phyloP scores from a whole-genome alignment of 1,140 invertebrate species.

The Zaprionus ornatus region DNA sequence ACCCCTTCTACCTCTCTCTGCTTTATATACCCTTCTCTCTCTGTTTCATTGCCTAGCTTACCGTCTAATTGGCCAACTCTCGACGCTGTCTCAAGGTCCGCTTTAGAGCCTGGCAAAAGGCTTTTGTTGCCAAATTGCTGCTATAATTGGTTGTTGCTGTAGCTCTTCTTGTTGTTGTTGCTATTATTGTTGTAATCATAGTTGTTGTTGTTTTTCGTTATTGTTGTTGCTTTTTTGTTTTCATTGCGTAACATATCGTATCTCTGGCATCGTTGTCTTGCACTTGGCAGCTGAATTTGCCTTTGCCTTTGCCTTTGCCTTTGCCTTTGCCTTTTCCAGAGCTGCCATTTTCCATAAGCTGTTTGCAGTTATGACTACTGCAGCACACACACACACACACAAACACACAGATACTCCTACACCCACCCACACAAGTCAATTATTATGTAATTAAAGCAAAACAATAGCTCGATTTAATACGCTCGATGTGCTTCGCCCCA shows the following conservation, averaged over 20 bases:
- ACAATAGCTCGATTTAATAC: conserved; percentile 68
- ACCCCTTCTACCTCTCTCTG: not conserved
- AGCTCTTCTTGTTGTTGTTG: conserved; percentile 2
- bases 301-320: conserved; percentile 6
- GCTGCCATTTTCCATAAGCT: conserved; percentile 56
- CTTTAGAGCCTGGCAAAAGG: conserved; percentile 49
- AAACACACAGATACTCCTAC: conserved; percentile 39
- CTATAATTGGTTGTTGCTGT: conserved; percentile 18
- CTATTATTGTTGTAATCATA: conserved; percentile 8
- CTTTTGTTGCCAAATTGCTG: conserved; percentile 64
- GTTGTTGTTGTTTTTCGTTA: conserved; percentile 8
- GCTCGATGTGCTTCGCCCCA: conserved; percentile 49
- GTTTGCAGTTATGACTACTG: conserved; percentile 64
- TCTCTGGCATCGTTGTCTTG: conserved; percentile 3
- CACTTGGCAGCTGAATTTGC: conserved; percentile 7
- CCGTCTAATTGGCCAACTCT: conserved; percentile 14
- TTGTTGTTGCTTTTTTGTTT: conserved; percentile 25
- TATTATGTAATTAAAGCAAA: conserved; percentile 81
- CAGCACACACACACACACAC: conserved; percentile 25
- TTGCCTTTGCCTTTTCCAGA: conserved; percentile 8
- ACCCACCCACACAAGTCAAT: conserved; percentile 54
- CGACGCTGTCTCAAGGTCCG: not conserved
- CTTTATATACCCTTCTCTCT: not conserved
- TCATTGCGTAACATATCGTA: conserved; percentile 5
- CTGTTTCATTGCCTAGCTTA: not conserved